Base-by-base conservation (phyloP, 2,888 invertebrate genomes). In the Ephialtes manifestator region DNA sequence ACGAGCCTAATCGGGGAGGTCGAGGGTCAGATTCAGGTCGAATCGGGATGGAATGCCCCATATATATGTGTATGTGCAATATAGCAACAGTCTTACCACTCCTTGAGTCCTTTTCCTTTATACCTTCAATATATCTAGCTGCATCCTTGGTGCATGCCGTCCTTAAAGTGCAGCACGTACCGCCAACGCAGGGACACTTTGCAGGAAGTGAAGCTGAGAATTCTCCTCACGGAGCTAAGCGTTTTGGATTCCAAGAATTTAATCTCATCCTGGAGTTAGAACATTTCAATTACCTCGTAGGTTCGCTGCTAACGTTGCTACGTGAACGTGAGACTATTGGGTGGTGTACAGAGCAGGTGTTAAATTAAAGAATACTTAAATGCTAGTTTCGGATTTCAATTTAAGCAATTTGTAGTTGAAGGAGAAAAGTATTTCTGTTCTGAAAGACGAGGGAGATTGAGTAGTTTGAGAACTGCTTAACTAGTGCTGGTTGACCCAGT, bases 221-320 rank as follows among this genome's bases (percentile, higher is more conserved):
- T 72, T 72, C 46, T 2, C 35, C 7, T 63, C 65, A 7, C 1
- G 24, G 31, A 55, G 28, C 65, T 80, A 72, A 53, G 53, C n/a
- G 18, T 71, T 79, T 79, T 60, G 48, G 39, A 71, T 60, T 79
- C 48, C 24, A 58, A 31, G 70, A 79, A 71, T 79, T 78, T 78
- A 68, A 78, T 78, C 77, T 58, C 31, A 46, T 28, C 2, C 43
- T 20, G 31, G 20, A 24, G 48, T 55, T 35, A 1, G 60, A 70
- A 51, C 60, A 60, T 79, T 70, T 51, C 48, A 60, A 78, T 78
- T 70, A 48, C 15, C 39, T 43, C 51, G 58, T 18, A 46, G 55
- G 46, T 60, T 70, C n/a, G 24, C 4, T 31, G 43, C 35, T 13
- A 48, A 60, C 43, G 15, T 18, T 13, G 8, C 53, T n/a, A 58